Evolutionary conservation across 2,888 invertebrate genomes (phyloP).

Genomic region (Cinara cedri): DNA sequence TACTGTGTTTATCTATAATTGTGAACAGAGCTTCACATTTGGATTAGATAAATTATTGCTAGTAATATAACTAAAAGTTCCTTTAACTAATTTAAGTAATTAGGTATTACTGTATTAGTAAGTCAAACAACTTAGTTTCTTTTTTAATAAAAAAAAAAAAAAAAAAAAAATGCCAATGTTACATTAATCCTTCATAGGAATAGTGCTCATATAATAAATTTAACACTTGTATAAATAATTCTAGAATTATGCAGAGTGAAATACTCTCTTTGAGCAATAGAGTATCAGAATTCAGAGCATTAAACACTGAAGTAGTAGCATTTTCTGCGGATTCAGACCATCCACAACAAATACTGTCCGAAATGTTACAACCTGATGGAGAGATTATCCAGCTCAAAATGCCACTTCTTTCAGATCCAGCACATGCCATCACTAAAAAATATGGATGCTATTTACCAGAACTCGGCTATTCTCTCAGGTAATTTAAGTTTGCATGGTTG

Average conservation of each 20-base stretch:
- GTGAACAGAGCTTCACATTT: not conserved
- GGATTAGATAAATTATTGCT: not conserved
- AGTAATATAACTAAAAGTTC: too few relatives aligned
- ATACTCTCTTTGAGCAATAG: slow-evolving; percentile 88
- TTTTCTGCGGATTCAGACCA: slow-evolving; percentile 91
- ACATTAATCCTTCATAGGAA: too few relatives aligned
- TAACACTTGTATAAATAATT: slow-evolving; percentile 66
- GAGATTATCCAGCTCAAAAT: slow-evolving; percentile 87
- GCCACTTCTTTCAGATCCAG: slow-evolving; percentile 87
- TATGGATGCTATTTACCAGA: slow-evolving; percentile 94
- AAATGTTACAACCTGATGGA: slow-evolving; percentile 87
- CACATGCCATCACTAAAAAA: slow-evolving; percentile 87
- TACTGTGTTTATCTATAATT: not conserved
- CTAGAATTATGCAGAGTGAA: slow-evolving; percentile 91
- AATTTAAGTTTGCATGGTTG: slow-evolving; percentile 57
- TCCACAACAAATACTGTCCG: slow-evolving; percentile 90
- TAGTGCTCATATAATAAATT: not conserved
- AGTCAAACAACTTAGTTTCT: too few relatives aligned
- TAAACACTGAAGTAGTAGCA: slow-evolving; percentile 85
- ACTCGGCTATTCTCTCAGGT: slow-evolving; percentile 84
- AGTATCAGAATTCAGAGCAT: slow-evolving; percentile 77
- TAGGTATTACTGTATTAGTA: too few relatives aligned
- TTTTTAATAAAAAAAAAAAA: too few relatives aligned
- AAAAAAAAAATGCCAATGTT: too few relatives aligned
- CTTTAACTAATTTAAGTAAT: too few relatives aligned